phyloP scores from a whole-genome alignment of 2,113 vertebrate genomes.

The Leiothrix lutea region DNA sequence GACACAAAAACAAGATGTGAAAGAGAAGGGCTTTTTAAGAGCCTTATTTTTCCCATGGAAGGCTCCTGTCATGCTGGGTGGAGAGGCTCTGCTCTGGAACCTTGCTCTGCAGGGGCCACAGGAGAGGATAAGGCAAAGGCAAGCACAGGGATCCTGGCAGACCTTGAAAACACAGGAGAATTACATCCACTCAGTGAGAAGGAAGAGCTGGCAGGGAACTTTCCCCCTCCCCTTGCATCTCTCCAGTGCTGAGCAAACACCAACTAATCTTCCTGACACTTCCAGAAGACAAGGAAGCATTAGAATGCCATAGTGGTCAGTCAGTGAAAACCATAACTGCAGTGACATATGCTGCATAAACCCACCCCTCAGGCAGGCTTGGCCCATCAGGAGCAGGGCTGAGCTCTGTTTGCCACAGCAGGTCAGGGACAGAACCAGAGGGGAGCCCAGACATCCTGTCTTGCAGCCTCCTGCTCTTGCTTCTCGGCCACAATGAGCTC shows the following conservation, averaged over 20 bases:
- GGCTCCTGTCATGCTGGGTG: not conserved
- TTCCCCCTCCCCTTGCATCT: not conserved
- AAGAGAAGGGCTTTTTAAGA: not conserved
- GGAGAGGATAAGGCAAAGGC: not conserved
- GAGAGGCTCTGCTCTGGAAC: not conserved
- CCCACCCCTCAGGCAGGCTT: not conserved
- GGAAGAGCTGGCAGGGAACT: not conserved
- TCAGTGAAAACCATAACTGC: not conserved
- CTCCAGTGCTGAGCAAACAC: not conserved
- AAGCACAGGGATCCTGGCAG: not conserved
- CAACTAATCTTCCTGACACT: slow-evolving; percentile 6
- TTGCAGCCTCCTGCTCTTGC: not conserved
- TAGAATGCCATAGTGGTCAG: not conserved
- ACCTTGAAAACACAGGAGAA: not conserved
- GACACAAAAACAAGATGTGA: not conserved
- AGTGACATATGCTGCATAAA: not conserved
- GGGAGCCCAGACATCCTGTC: slow-evolving; percentile 24
- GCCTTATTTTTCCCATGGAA: not conserved
- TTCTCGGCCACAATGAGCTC: not conserved
- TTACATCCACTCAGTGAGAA: not conserved
- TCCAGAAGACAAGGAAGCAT: not conserved
- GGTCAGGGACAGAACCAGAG: not conserved
- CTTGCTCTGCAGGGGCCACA: not conserved
- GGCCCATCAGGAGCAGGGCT: not conserved
- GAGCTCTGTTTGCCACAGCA: not conserved